Percentiles rank a stretch among this genome's conserved stretches.
Evolutionary conservation across 2,797 vertebrate genomes (phyloP).

Genomic region (Cyclopterus lumpus): DNA sequence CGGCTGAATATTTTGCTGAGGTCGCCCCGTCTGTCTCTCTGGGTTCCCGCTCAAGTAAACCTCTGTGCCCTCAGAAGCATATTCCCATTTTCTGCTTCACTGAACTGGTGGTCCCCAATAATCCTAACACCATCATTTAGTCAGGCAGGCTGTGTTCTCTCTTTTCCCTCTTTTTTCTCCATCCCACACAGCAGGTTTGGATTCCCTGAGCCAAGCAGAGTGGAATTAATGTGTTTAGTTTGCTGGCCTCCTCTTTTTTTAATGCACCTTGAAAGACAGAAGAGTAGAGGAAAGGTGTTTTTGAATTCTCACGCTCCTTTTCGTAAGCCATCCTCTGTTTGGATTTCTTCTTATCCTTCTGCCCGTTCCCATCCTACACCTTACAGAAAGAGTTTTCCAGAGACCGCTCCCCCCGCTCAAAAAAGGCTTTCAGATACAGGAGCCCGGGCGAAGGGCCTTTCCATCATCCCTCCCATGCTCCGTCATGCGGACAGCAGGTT

Average conservation of each 20-base stretch:
- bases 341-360: constrained; percentile 48
- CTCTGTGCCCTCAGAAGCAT: constrained; percentile 75
- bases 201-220: constrained; percentile 71
- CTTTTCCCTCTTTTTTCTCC: constrained; percentile 56
- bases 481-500: constrained; percentile 70
- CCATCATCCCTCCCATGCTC: constrained; percentile 68
- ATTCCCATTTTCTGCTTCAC: constrained; percentile 88
- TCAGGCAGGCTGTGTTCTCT: constrained; percentile 72
- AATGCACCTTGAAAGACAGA: constrained; percentile 55
- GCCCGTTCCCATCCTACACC: constrained; percentile 9
- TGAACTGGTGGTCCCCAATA: constrained; percentile 84
- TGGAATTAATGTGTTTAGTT: constrained; percentile 73
- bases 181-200: constrained; percentile 66
- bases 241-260: constrained; percentile 49
- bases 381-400: constrained; percentile 36
- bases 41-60: constrained; percentile 77
- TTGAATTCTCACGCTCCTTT: no score
- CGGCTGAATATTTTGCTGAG: constrained; percentile 64
- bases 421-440: constrained; percentile 56
- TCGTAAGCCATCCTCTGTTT: constrained; percentile 39
- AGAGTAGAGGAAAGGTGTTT: constrained; percentile 56
- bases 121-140: constrained; percentile 87
- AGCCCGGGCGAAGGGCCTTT: constrained; percentile 61
- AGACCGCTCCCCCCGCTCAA: constrained; percentile 35
- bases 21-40: constrained; percentile 60